Evolutionary conservation across 2,113 vertebrate genomes (phyloP).

Genomic region (Chaenogobius annularis): DNA sequence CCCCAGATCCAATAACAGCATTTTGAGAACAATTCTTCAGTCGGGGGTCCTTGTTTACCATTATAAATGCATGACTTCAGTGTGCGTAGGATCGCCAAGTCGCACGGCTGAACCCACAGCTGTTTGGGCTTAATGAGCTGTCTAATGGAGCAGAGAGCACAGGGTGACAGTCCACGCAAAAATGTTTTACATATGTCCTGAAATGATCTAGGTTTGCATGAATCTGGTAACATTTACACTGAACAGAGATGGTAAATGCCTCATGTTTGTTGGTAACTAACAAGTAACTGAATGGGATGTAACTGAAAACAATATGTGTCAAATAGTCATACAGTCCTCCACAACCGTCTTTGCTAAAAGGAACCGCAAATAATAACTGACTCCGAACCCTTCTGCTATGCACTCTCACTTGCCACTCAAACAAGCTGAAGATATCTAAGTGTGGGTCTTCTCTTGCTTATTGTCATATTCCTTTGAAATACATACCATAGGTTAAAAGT

Average conservation of each 20-base stretch:
- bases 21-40: conserved; percentile 20
- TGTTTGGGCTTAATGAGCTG: conserved; percentile 58
- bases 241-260: background rate
- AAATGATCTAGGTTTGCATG: background rate
- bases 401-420: too few relatives aligned
- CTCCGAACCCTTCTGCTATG: too few relatives aligned
- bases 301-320: too few relatives aligned
- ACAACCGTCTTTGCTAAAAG: too few relatives aligned
- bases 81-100: conserved; percentile 8
- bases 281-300: too few relatives aligned
- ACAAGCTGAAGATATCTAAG: too few relatives aligned
- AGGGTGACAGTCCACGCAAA: conserved; percentile 21
- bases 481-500: too few relatives aligned
- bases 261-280: background rate
- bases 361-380: too few relatives aligned
- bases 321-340: too few relatives aligned
- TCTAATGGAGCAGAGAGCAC: conserved; percentile 48
- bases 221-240: background rate
- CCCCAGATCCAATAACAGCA: conserved; percentile 2
- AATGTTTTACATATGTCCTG: conserved; percentile 8
- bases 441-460: too few relatives aligned
- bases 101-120: conserved; percentile 39
- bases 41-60: conserved; percentile 47
- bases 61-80: conserved; percentile 44
- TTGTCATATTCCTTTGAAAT: too few relatives aligned